Base-by-base conservation (phyloP, 1,140 invertebrate genomes). In the Drosophila tropicalis region DNA sequence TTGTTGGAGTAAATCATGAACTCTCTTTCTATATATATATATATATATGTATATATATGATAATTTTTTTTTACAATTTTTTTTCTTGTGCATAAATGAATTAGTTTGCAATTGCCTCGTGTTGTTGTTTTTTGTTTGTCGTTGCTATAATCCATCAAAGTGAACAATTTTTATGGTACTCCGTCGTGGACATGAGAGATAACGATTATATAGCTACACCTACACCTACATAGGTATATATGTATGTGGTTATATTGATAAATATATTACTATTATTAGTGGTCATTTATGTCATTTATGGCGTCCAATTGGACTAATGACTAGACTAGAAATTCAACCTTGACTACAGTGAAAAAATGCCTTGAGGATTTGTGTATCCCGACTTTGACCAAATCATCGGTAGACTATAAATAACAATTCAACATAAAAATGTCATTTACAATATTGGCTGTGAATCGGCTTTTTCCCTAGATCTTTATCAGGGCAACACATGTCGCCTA, bases 61-160 rank as follows among this genome's bases (percentile, higher is more conserved):
- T 29, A 29, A 5, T 5, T 55, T 55, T 64, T 39, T 64, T 64
- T 19, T 12, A n/a, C 12, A n/a, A 10, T 39, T 64, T 64, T 60
- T 29, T 64, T 64, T 64, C 34, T 17, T 55, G 47, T 64, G 62
- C 62, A 22, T 64, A 19, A 51, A 64, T 9, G 34, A 34, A 64
- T 7, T 32, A 29, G 29, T 17, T 41, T 22, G 2, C 2, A 40
- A 67, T 44, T 7, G 41, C 41, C 9, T 36, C 12, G 34, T 36
- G 34, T 29, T 29, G 29, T 29, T 29, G 5, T 29, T 29, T 29
- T 29, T 12, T 36, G n/a, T n/a, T n/a, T n/a, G n/a, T n/a, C n/a
- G n/a, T 47, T 19, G 9, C 44, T 51, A 29, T 29, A 51, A 51
- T 39, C 36, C 36, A 12, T 10, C 3, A 51, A 22, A 4, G 17